Evolutionary conservation across 2,888 invertebrate genomes (phyloP), one percentile per base, ranked within the genome.

Genomic region (Julus scandinavius): DNA sequence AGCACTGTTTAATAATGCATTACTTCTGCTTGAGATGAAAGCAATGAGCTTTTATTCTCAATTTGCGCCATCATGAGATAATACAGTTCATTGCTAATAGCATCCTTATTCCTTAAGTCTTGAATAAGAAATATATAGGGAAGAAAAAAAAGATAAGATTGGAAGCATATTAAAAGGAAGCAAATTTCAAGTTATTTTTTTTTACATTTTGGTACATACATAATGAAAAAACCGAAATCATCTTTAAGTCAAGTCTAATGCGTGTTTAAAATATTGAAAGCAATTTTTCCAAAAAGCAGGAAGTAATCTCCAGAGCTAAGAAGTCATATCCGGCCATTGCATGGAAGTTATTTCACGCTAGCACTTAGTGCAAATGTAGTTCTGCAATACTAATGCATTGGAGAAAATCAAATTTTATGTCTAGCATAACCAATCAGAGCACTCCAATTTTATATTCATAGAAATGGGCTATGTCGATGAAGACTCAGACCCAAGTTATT

Each of bases 211-310:
- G n/a, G 17, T 2, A 63, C n/a, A n/a, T 63, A 63, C n/a, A 29
- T 29, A 1, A 29, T 29, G 29, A 29, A 29, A 72, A 72, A 20
- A 45, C 20, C 9, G 29, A 54, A 6, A 72, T 63, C 17, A 2
- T 20, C 7, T n/a, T 72, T 29, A 72, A 29, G n/a, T 29, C 72
- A 29, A 72, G 29, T 29, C n/a, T 17, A 72, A 72, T n/a, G 72
- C n/a, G 20, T n/a, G 9, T 72, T 72, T 29, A 72, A 72, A 72
- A 72, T 72, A 72, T 72, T 72, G 72, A n/a, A 29, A 72, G 29
- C n/a, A 20, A 7, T 29, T 20, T 72, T 72, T 72, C 7, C 11
- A 2, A 72, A 29, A 72, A 9, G 72, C 72, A 72, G 72, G 72
- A 72, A 72, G 72, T 29, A 20, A 72, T 72, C 72, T 29, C 11